Evolutionary conservation across 2,113 vertebrate genomes (phyloP).

Genomic region (Macrotis lagotis): DNA sequence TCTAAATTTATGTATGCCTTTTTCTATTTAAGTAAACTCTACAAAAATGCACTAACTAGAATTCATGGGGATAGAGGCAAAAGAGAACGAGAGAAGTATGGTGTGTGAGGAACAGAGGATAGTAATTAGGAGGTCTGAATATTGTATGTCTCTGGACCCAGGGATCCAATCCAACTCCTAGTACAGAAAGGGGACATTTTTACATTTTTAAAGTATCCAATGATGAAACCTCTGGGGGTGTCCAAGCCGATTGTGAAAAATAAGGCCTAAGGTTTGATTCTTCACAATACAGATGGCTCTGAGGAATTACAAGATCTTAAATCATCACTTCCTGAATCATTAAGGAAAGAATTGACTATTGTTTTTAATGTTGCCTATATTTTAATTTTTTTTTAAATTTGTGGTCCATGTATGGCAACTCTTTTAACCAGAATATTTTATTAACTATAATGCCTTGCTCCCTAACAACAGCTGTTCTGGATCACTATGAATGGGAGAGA

Average conservation of each 20-base stretch:
- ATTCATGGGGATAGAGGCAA: not conserved
- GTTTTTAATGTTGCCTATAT: not conserved
- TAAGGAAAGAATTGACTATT: not conserved
- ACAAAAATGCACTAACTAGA: not conserved
- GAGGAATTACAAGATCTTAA: slow-evolving; percentile 37
- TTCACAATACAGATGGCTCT: not conserved
- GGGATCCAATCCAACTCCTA: not conserved
- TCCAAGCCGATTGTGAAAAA: not conserved
- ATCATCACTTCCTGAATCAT: not conserved
- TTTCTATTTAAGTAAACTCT: not conserved
- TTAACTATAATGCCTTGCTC: not conserved
- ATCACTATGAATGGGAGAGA: not conserved
- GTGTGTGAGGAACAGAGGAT: not conserved
- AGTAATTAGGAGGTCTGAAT: not conserved
- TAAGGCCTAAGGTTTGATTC: not conserved
- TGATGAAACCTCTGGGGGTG: not conserved
- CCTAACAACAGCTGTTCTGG: not conserved
- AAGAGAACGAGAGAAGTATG: not conserved
- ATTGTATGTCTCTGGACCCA: not conserved
- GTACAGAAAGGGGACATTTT: not conserved
- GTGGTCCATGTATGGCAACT: not conserved
- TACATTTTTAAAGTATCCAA: not conserved
- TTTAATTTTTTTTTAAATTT: slow-evolving; percentile 7
- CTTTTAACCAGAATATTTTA: slow-evolving; percentile 4
- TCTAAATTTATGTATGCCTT: not conserved